Percentiles rank a stretch among this genome's conserved stretches.
Evolutionary conservation across 2,888 invertebrate species (phyloP).

Genomic region (Hyalella azteca): DNA sequence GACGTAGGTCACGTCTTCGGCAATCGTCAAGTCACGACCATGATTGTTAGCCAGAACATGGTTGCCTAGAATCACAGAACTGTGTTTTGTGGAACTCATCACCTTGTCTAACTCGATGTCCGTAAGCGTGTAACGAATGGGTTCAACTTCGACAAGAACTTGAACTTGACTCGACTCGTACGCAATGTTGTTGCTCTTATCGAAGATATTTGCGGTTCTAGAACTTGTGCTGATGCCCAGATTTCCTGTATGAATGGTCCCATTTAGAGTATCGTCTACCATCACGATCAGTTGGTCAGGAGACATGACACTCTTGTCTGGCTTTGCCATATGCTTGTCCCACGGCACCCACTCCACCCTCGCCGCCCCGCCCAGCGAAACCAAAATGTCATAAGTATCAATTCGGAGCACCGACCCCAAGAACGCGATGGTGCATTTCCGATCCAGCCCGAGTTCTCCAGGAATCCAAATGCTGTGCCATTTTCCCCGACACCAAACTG

Average conservation of each 20-base stretch:
- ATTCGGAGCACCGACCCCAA: slow-evolving; percentile 22
- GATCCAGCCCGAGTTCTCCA: slow-evolving; percentile 38
- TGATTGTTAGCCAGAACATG: slow-evolving; percentile 39
- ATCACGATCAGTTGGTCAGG: slow-evolving; percentile 46
- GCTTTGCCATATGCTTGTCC: slow-evolving; percentile 51
- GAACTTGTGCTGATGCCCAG: slow-evolving; percentile 30
- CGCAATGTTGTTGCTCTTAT: slow-evolving; percentile 26
- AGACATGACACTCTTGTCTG: slow-evolving; percentile 44
- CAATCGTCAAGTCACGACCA: slow-evolving; percentile 34
- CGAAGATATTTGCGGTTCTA: slow-evolving; percentile 38
- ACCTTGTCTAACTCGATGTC: slow-evolving; percentile 41
- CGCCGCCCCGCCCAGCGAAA: slow-evolving; percentile 51
- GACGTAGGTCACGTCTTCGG: slow-evolving; percentile 37
- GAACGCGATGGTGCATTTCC: slow-evolving; percentile 47
- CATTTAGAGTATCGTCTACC: slow-evolving; percentile 24
- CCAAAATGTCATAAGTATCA: slow-evolving; percentile 46
- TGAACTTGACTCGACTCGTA: slow-evolving; percentile 39
- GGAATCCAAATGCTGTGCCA: slow-evolving; percentile 40
- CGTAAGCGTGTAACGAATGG: slow-evolving; percentile 42
- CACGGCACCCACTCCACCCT: slow-evolving; percentile 41
- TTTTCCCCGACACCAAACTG: slow-evolving; percentile 47
- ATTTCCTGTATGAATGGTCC: slow-evolving; percentile 35
- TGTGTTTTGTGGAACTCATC: background rate
- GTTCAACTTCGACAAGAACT: slow-evolving; percentile 51
- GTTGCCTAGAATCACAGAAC: slow-evolving; percentile 21